Conservation (phyloP, 2,888 invertebrate species). For the Ernsta delagoae region DNA sequence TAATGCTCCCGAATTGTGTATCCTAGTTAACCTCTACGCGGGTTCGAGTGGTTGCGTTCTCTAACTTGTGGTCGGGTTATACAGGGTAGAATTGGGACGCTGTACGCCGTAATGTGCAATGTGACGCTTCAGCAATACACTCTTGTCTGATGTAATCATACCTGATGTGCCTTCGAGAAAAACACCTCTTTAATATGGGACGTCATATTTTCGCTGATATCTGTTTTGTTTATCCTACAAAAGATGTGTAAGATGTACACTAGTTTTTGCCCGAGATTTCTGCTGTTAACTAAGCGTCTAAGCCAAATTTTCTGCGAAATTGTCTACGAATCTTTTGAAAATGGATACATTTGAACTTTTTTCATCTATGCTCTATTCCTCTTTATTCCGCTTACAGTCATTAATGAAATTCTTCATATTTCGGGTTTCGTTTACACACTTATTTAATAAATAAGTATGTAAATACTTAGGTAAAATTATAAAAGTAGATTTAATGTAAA, state of each 20-base stretch:
- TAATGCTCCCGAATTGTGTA: constrained; percentile 23
- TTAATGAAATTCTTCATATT: too few species aligned
- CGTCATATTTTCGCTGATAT: not conserved
- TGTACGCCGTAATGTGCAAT: constrained; percentile 13
- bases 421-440: too few species aligned
- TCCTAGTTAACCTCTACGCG: not conserved
- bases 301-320: not conserved
- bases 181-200: not conserved
- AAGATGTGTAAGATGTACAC: not conserved
- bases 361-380: too few species aligned
- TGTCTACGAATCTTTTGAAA: too few species aligned
- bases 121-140: constrained; percentile 13
- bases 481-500: not conserved
- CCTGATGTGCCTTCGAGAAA: constrained; percentile 1
- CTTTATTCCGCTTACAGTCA: too few species aligned
- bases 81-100: constrained; percentile 19
- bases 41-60: not conserved
- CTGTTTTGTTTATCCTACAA: not conserved
- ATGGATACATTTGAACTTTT: too few species aligned
- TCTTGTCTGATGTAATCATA: constrained; percentile 5
- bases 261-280: not conserved
- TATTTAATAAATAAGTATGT: too few species aligned
- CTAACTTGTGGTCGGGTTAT: not conserved
- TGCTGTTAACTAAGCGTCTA: not conserved
- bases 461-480: not conserved